A percentile compares a stretch with the other conserved stretches of the same genome.
These are phyloP conservation scores for Harpalus rufipes DNA, from an alignment of 2,888 invertebrate species.

Conservation along the genomic window DNA sequence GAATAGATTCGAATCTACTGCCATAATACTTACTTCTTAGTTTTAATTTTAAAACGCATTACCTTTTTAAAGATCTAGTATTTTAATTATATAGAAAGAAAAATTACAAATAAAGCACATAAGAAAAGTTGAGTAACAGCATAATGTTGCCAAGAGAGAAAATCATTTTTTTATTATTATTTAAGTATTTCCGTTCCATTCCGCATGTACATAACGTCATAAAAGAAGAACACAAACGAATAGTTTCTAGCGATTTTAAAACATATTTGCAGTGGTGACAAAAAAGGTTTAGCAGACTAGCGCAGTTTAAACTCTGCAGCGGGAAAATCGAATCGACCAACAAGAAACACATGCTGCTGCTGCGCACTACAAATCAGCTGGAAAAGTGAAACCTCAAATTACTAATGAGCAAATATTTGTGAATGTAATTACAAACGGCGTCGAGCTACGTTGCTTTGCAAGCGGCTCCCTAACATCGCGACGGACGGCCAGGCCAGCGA, in stretches of 20 bases:
- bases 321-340: conserved; percentile 41
- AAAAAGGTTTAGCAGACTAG: conserved; percentile 29
- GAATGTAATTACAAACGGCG: conserved; percentile 39
- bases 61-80: no score
- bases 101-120: background rate
- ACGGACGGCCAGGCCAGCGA: background rate
- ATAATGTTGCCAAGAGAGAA: conserved; percentile 31
- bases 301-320: conserved; percentile 19
- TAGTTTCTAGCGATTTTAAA: conserved; percentile 44
- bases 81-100: background rate
- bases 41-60: no score
- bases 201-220: conserved; percentile 1
- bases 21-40: no score
- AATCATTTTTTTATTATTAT: conserved; percentile 13
- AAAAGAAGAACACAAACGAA: conserved; percentile 43
- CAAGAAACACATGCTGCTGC: conserved; percentile 10
- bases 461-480: background rate
- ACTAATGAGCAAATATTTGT: conserved; percentile 52
- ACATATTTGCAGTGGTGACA: conserved; percentile 40
- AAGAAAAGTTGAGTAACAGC: conserved; percentile 25
- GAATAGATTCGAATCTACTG: no score
- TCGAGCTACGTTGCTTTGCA: background rate
- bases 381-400: conserved; percentile 53
- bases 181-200: conserved; percentile 33
- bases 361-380: conserved; percentile 39